Percentiles rank a stretch among this genome's conserved stretches.
These are phyloP conservation scores for human (Homo sapiens) DNA, from an alignment of 2,113 vertebrate genomes.

Conservation along the genomic window DNA sequence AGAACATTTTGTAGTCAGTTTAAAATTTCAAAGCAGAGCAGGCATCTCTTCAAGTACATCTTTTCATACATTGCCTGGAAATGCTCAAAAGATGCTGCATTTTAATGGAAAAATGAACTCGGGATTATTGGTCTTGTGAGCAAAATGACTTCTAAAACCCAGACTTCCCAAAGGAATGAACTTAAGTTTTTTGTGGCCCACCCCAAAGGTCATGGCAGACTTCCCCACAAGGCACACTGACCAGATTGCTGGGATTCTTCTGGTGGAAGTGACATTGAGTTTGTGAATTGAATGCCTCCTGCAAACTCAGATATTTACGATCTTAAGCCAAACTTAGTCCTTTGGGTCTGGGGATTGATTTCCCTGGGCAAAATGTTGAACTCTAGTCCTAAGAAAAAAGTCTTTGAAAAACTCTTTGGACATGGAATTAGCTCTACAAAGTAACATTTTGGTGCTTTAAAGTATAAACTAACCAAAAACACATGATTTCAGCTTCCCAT, in stretches of 20 bases:
- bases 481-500: conserved; percentile 66
- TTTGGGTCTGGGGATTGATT: conserved; percentile 9
- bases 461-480: conserved; percentile 69
- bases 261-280: neutral
- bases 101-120: neutral
- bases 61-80: neutral
- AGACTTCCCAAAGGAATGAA: neutral
- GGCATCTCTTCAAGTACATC: neutral
- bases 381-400: conserved; percentile 61
- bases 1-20: conserved; percentile 4
- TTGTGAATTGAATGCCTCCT: neutral
- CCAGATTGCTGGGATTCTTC: neutral
- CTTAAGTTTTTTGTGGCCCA: neutral
- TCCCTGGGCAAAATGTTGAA: conserved; percentile 41
- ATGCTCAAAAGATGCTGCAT: neutral
- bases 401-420: conserved; percentile 60
- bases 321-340: neutral
- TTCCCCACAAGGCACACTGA: neutral
- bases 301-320: neutral
- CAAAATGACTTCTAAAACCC: neutral
- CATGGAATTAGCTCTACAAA: conserved; percentile 46
- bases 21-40: conserved; percentile 27
- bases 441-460: conserved; percentile 65
- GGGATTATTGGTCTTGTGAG: neutral
- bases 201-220: neutral